These are phyloP conservation scores for Sphaeramia orbicularis DNA, from an alignment of 2,797 vertebrate genomes.

Conservation along the genomic window DNA sequence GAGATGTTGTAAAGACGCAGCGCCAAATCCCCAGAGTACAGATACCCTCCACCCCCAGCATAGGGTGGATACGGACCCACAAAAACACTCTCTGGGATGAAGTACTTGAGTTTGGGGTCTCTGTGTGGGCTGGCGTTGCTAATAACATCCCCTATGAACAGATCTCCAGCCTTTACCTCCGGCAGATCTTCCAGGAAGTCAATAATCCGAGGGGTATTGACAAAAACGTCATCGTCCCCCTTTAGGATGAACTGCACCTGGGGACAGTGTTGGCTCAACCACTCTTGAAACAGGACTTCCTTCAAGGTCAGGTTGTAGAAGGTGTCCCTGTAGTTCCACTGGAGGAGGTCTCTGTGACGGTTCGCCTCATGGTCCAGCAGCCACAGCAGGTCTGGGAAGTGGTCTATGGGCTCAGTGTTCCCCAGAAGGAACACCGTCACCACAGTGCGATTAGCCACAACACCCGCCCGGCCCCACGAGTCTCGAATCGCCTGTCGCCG, in stretches of 20 bases:
- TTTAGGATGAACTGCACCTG: constrained; percentile 89
- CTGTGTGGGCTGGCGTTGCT: constrained; percentile 90
- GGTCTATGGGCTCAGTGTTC: constrained; percentile 82
- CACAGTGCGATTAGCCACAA: constrained; percentile 83
- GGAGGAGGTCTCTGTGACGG: constrained; percentile 89
- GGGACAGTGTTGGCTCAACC: constrained; percentile 88
- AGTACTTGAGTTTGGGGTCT: constrained; percentile 91
- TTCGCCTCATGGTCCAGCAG: constrained; percentile 90
- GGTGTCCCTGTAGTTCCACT: constrained; percentile 94
- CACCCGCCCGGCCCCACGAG: constrained; percentile 91
- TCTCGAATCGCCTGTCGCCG: constrained; percentile 95
- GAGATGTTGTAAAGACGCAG: constrained; percentile 85
- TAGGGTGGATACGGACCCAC: constrained; percentile 91
- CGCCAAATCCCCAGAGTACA: constrained; percentile 90
- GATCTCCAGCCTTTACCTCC: constrained; percentile 84
- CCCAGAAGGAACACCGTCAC: constrained; percentile 93
- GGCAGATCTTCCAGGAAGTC: constrained; percentile 88
- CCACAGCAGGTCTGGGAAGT: constrained; percentile 88
- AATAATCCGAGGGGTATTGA: constrained; percentile 92
- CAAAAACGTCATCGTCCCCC: constrained; percentile 95
- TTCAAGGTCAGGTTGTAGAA: constrained; percentile 97
- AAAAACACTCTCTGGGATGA: constrained; percentile 93
- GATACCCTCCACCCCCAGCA: constrained; percentile 91
- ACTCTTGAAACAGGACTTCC: constrained; percentile 94
- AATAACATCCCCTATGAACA: constrained; percentile 95